Base-by-base conservation (phyloP, 2,888 invertebrate species). In the Chrysina gloriosa region DNA sequence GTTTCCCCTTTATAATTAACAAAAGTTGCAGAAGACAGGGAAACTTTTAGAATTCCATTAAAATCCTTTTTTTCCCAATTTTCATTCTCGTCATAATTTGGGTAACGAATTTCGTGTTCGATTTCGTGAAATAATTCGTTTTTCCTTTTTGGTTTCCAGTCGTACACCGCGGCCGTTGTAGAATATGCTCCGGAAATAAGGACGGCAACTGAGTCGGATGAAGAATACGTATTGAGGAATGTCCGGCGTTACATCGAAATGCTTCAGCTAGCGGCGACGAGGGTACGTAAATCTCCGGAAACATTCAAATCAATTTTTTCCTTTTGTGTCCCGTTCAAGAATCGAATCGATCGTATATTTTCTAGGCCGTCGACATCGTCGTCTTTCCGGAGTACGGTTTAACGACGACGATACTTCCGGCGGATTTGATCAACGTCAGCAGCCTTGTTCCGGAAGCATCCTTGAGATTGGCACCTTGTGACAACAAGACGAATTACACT, bases 371-470 rank as follows among this genome's bases (percentile, higher is more conserved):
- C 0, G 92, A 94, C 74, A 91, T 95, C 16, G 84, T 95, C 5
- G 89, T 94, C 0, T 95, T 94, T 77, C 94, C 95, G 0, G 94
- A 95, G 80, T 78, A 75, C 52, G 76, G 74, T 19, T 70, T 76
- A 25, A 76, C 75, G 79, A 4, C 83, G 2, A 16, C 42, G 2
- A 39, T 36, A 29, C 50, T 68, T n/a, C 68, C 68, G 3, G 45
- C 67, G 6, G 42, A 73, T 45, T 48, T 74, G 19, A 34, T 29
- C 21, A 64, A 42, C 21, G 65, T 72, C 36, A 70, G 70, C 23
- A 71, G 68, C n/a, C 54, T 63, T 23, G 67, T 74, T 11, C 73
- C 72, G 1, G 66, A 69, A 54, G 65, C 66, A 6, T 19, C 36
- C n/a, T 14, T 16, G 11, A 11, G 11, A 9, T 56, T 68, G 4